Conservation (phyloP, 2,113 vertebrate genomes). For the Nibea coibor region DNA sequence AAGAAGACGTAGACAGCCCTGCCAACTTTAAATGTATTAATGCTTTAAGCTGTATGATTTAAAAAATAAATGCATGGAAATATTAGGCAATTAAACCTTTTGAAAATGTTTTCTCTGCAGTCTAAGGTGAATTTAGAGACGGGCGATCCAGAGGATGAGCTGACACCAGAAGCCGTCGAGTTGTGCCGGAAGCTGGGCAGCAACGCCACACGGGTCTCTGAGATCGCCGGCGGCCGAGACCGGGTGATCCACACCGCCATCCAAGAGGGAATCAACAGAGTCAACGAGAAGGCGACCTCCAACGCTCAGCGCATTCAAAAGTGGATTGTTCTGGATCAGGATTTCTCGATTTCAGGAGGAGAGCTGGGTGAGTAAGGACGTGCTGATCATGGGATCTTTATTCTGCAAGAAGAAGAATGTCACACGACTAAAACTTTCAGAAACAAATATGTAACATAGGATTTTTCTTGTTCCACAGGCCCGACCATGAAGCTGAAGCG, state of each 20-base stretch:
- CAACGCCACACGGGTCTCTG: slow-evolving; percentile 82
- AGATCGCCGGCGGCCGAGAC: slow-evolving; percentile 85
- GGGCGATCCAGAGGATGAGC: slow-evolving; percentile 84
- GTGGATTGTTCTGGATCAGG: slow-evolving; percentile 88
- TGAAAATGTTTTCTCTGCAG: slow-evolving; percentile 67
- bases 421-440: too few relatives aligned
- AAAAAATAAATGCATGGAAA: background rate
- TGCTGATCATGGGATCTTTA: background rate
- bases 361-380: slow-evolving; percentile 89
- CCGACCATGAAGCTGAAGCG: slow-evolving; percentile 93
- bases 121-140: slow-evolving; percentile 79
- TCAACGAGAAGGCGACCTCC: slow-evolving; percentile 86
- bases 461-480: slow-evolving; percentile 77
- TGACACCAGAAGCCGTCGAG: slow-evolving; percentile 83
- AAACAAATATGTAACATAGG: background rate
- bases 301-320: slow-evolving; percentile 93
- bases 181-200: slow-evolving; percentile 88
- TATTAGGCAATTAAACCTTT: rapidly evolving
- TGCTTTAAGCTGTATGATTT: background rate
- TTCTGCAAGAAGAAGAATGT: background rate
- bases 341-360: slow-evolving; percentile 89
- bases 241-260: slow-evolving; percentile 81
- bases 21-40: background rate
- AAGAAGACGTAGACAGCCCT: rapidly evolving
- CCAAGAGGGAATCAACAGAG: slow-evolving; percentile 86